Evolutionary conservation across 2,888 invertebrate genomes (phyloP).

Genomic region (Scaptomyza parva): DNA sequence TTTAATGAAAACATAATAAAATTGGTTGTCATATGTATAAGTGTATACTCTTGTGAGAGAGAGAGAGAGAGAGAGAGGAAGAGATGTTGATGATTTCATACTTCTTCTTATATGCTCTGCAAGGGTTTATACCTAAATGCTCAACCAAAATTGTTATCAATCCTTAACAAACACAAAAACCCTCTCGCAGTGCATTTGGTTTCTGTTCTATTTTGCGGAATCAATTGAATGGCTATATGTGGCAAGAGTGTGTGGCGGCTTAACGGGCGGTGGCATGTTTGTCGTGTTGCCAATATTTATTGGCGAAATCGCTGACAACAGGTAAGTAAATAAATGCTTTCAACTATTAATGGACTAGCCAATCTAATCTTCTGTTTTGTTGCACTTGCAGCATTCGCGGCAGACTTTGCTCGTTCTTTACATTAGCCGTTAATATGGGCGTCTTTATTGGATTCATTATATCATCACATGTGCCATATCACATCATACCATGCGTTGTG

Average conservation of each 20-base stretch:
- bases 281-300: constrained; percentile 82
- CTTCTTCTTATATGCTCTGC: neutral
- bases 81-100: too few species aligned
- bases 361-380: neutral
- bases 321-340: constrained; percentile 65
- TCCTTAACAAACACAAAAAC: neutral
- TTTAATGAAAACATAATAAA: neutral
- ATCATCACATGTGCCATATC: constrained; percentile 67
- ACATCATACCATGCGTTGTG: constrained; percentile 64
- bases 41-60: neutral
- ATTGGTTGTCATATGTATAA: neutral
- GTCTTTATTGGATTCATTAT: constrained; percentile 67
- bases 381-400: constrained; percentile 74
- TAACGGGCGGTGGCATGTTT: constrained; percentile 82
- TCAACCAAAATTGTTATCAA: neutral
- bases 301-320: constrained; percentile 83
- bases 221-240: constrained; percentile 79
- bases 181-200: constrained; percentile 76
- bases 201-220: constrained; percentile 76
- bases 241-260: constrained; percentile 79
- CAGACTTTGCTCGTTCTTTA: constrained; percentile 74
- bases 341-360: neutral
- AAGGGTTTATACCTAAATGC: neutral
- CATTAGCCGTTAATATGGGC: constrained; percentile 66
- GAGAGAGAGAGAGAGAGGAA: neutral